phyloP scores from a whole-genome alignment of 2,888 invertebrate genomes.

The Cactoblastis cactorum region DNA sequence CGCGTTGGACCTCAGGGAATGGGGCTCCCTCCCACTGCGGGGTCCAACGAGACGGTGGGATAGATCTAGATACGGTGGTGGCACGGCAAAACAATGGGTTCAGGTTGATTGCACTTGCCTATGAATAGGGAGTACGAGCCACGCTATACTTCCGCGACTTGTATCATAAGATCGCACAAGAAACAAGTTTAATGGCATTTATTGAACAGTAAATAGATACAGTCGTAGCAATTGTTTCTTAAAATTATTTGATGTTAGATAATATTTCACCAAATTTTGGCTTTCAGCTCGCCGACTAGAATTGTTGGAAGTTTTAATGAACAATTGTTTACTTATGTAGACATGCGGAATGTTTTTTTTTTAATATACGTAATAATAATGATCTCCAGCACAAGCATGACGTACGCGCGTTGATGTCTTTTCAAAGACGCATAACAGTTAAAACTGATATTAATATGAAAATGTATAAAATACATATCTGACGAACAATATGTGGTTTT shows the following conservation, averaged over 20 bases:
- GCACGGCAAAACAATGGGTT: constrained; percentile 60
- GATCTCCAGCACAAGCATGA: too few relatives aligned
- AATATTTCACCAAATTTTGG: background rate
- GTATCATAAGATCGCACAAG: constrained; percentile 44
- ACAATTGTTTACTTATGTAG: too few relatives aligned
- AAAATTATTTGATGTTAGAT: background rate
- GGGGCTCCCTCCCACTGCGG: constrained; percentile 21
- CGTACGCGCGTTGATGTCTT: too few relatives aligned
- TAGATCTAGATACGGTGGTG: constrained; percentile 32
- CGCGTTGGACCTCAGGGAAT: constrained; percentile 23
- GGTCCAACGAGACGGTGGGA: constrained; percentile 26
- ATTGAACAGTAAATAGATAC: constrained; percentile 26
- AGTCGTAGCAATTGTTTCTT: background rate
- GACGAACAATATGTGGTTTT: too few relatives aligned
- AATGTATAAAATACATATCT: too few relatives aligned
- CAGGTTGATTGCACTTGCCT: constrained; percentile 69
- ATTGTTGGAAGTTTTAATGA: background rate
- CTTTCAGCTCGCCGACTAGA: background rate
- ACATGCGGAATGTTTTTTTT: too few relatives aligned
- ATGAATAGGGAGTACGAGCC: constrained; percentile 54
- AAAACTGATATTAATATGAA: too few relatives aligned
- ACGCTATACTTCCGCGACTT: constrained; percentile 54
- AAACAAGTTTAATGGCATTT: constrained; percentile 42
- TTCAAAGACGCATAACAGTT: too few relatives aligned
- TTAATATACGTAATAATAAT: too few relatives aligned